phyloP scores from a whole-genome alignment of 2,888 invertebrate genomes.

The Acrobasis consociella region DNA sequence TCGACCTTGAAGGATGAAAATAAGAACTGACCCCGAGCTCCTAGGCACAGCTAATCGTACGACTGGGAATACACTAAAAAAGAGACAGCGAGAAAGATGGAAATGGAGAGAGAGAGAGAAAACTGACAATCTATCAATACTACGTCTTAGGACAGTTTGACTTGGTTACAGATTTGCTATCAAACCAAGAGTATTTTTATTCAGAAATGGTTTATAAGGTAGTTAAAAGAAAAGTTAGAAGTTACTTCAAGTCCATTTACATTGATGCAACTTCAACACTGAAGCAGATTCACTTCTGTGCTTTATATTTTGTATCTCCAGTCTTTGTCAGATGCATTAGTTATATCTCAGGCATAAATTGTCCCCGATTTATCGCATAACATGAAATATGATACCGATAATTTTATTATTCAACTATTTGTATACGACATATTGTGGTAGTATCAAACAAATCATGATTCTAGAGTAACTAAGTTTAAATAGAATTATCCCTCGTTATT shows the following conservation, averaged over 20 bases:
- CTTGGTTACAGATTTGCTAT: no score
- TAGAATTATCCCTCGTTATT: background rate
- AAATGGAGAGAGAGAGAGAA: no score
- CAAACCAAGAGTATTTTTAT: no score
- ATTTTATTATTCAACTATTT: conserved; percentile 18
- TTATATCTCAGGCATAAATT: conserved; percentile 20
- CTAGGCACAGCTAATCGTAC: no score
- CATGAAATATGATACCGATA: conserved; percentile 18
- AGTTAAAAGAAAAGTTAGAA: conserved; percentile 5
- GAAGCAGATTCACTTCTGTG: background rate
- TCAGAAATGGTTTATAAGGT: no score
- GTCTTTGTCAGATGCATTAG: conserved; percentile 19
- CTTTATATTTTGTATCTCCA: background rate
- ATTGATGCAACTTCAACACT: background rate
- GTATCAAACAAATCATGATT: conserved; percentile 14
- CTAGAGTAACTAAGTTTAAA: background rate
- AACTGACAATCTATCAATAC: no score
- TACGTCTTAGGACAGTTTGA: no score
- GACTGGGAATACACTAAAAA: no score
- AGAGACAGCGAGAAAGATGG: no score
- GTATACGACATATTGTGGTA: conserved; percentile 17
- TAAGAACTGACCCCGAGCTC: no score
- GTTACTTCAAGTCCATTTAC: conserved; percentile 20
- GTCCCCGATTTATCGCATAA: conserved; percentile 19
- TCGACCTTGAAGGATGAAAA: no score